Conservation (phyloP, 2,888 invertebrate species). For the Drosophila gaucha region DNA sequence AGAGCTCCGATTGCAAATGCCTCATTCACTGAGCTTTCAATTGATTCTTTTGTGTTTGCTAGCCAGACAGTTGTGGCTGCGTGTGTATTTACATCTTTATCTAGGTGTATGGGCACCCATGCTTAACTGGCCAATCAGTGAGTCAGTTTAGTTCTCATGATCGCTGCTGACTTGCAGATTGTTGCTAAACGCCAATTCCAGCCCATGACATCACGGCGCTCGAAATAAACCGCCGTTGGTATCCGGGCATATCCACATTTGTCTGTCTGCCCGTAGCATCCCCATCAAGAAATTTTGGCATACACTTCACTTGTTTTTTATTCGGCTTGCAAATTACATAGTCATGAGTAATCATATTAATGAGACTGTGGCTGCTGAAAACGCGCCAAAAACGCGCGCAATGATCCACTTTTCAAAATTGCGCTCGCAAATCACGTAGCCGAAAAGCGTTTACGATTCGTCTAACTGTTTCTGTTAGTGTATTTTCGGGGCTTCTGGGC, state of each 20-base stretch:
- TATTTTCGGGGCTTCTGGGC: slow-evolving; percentile 38
- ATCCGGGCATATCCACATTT: slow-evolving; percentile 69
- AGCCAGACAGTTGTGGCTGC: background rate
- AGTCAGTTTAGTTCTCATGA: slow-evolving; percentile 62
- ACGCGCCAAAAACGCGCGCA: slow-evolving; percentile 57
- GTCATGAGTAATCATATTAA: slow-evolving; percentile 81
- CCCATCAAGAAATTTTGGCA: slow-evolving; percentile 48
- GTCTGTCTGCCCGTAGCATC: slow-evolving; percentile 42
- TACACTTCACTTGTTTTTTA: slow-evolving; percentile 57
- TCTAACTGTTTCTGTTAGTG: slow-evolving; percentile 66
- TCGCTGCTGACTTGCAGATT: slow-evolving; percentile 72
- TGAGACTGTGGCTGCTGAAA: slow-evolving; percentile 53
- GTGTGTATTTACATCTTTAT: slow-evolving; percentile 30
- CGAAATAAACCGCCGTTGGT: slow-evolving; percentile 50
- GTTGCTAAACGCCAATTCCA: slow-evolving; percentile 39
- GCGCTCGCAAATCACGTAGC: slow-evolving; percentile 71
- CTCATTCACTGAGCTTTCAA: slow-evolving; percentile 32
- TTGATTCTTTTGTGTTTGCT: slow-evolving; percentile 19
- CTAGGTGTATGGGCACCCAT: slow-evolving; percentile 3
- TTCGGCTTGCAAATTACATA: slow-evolving; percentile 68
- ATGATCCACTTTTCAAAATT: slow-evolving; percentile 71
- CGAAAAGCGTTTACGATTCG: slow-evolving; percentile 61
- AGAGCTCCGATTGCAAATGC: slow-evolving; percentile 24
- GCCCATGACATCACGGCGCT: slow-evolving; percentile 63
- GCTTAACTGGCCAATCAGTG: slow-evolving; percentile 54